Evolutionary conservation across 2,888 invertebrate genomes (phyloP).

Genomic region (Leptopilina myrica): DNA sequence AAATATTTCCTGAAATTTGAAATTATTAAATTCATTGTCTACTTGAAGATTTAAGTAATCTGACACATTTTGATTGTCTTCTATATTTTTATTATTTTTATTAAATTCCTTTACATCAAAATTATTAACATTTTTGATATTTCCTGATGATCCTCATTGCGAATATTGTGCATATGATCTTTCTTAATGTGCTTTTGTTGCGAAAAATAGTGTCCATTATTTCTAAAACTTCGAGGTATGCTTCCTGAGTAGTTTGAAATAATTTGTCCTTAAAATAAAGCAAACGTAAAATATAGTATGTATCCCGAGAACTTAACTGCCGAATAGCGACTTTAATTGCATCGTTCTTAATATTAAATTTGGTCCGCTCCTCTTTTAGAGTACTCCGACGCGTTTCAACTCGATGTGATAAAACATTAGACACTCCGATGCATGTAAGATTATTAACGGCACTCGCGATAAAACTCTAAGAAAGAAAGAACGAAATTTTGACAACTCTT

Average conservation of each 20-base stretch:
- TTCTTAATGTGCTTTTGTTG: too few species aligned
- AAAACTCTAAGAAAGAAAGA: not conserved
- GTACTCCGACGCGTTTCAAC: not conserved
- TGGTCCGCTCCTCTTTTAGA: not conserved
- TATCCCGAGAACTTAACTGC: not conserved
- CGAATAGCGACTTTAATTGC: not conserved
- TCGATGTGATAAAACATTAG: not conserved
- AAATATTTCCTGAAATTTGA: too few species aligned
- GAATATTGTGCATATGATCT: too few species aligned
- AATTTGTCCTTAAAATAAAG: not conserved
- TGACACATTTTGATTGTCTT: too few species aligned
- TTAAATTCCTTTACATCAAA: too few species aligned
- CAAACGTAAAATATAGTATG: not conserved
- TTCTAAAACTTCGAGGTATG: conserved; percentile 7
- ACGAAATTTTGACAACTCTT: too few species aligned
- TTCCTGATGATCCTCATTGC: too few species aligned
- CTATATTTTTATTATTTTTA: too few species aligned
- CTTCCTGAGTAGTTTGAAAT: not conserved
- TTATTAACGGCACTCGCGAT: conserved; percentile 14
- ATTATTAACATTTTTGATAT: too few species aligned
- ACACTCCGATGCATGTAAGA: not conserved
- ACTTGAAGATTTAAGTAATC: too few species aligned
- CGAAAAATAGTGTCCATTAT: not conserved
- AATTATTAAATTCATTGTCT: too few species aligned
- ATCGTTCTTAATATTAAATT: not conserved